Evolutionary conservation across 2,888 invertebrate genomes (phyloP).

Genomic region (Lepeophtheirus nordmannii): DNA sequence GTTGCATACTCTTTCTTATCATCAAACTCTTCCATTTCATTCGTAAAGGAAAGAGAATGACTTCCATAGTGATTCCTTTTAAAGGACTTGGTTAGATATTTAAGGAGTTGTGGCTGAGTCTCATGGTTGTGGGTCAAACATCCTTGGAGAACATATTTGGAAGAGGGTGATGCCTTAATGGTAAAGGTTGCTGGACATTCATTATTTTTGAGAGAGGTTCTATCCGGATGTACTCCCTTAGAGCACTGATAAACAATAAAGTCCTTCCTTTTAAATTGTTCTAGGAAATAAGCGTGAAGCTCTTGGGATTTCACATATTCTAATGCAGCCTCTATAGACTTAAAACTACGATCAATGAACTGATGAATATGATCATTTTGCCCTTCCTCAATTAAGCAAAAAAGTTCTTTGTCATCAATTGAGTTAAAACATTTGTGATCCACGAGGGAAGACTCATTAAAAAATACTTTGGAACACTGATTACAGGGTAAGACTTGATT

Average conservation of each 20-base stretch:
- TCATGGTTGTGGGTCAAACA: neutral
- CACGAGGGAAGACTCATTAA: neutral
- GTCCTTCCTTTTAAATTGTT: neutral
- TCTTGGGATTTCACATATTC: neutral
- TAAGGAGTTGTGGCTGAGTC: neutral
- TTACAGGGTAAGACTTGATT: neutral
- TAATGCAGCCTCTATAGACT: neutral
- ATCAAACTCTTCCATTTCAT: no score
- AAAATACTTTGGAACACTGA: neutral
- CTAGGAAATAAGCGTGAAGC: neutral
- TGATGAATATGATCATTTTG: no score
- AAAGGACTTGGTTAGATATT: no score
- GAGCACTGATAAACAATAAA: slow-evolving; percentile 1
- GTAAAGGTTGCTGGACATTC: neutral
- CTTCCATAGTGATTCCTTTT: no score
- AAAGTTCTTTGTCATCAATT: no score
- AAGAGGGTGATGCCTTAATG: neutral
- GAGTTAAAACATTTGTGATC: neutral
- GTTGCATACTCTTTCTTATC: no score
- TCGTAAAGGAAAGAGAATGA: no score
- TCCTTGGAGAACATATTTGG: neutral
- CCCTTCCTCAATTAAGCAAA: no score
- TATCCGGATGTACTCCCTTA: slow-evolving; percentile 1
- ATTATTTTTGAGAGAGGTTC: neutral
- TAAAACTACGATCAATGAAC: neutral